These are phyloP conservation scores for Erpetoichthys calabaricus DNA, from an alignment of 2,797 vertebrate genomes.

Conservation along the genomic window DNA sequence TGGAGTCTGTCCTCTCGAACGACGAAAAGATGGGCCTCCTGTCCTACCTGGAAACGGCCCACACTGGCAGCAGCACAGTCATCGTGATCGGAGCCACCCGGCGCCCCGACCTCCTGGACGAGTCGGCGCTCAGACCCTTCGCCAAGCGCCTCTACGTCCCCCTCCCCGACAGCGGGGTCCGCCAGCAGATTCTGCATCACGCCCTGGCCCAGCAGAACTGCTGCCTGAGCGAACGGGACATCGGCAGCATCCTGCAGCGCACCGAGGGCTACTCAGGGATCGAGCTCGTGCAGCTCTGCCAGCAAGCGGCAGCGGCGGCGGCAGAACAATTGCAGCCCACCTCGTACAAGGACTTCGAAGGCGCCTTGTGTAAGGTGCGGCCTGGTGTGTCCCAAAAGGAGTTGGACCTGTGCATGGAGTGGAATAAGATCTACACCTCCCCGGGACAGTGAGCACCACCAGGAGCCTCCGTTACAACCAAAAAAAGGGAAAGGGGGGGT, in stretches of 20 bases:
- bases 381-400: constrained; percentile 74
- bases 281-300: constrained; percentile 78
- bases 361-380: constrained; percentile 76
- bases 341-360: constrained; percentile 84
- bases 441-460: too few species aligned
- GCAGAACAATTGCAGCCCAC: constrained; percentile 49
- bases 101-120: constrained; percentile 72
- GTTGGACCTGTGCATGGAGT: constrained; percentile 78
- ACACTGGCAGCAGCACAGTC: constrained; percentile 49
- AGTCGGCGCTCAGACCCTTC: constrained; percentile 71
- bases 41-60: constrained; percentile 65
- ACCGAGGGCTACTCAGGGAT: constrained; percentile 75
- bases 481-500: too few species aligned
- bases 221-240: constrained; percentile 71
- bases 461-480: too few species aligned
- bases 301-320: constrained; percentile 65
- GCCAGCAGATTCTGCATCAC: constrained; percentile 75
- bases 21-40: constrained; percentile 35
- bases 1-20: constrained; percentile 53
- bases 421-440: constrained; percentile 80
- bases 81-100: constrained; percentile 75
- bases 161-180: constrained; percentile 60
- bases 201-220: constrained; percentile 67
- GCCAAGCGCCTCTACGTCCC: constrained; percentile 73
- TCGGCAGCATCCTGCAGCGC: constrained; percentile 69